Conservation (phyloP, 2,888 invertebrate species). For the Apeira syringaria region DNA sequence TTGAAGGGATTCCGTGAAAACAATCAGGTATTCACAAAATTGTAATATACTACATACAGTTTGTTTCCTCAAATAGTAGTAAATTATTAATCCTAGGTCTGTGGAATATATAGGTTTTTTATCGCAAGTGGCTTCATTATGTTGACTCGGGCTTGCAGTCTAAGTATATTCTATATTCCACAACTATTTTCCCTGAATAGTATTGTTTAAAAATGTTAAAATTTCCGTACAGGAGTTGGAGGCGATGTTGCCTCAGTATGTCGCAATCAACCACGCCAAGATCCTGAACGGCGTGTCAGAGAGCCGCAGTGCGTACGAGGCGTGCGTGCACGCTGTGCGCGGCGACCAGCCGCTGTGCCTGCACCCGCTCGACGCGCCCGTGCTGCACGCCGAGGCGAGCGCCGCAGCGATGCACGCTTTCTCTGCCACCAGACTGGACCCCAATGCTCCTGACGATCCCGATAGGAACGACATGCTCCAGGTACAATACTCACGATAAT, state of each 20-base stretch:
- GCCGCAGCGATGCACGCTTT: constrained; percentile 20
- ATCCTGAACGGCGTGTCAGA: constrained; percentile 26
- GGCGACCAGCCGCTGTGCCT: constrained; percentile 23
- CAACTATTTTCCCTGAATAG: no score
- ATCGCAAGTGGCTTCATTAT: no score
- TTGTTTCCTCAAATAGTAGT: no score
- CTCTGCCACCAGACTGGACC: constrained; percentile 15
- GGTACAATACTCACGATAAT: no score
- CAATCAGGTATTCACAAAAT: no score
- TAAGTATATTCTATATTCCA: no score
- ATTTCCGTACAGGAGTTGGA: constrained; percentile 41
- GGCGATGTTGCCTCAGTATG: constrained; percentile 27
- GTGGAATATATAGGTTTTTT: no score
- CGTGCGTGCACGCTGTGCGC: constrained; percentile 3
- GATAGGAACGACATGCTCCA: constrained; percentile 23
- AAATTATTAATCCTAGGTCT: no score
- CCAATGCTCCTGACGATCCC: constrained; percentile 15
- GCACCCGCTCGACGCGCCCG: constrained; percentile 27
- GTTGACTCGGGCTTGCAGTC: no score
- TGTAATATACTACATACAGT: no score
- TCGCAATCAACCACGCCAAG: constrained; percentile 39
- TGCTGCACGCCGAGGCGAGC: constrained; percentile 24
- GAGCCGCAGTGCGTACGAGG: constrained; percentile 35
- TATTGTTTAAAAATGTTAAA: no score
- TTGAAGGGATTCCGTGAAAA: no score